Percentiles rank a stretch among this genome's conserved stretches.
Evolutionary conservation across 2,797 vertebrate species (phyloP).

Genomic region (Galagoides demidoff): DNA sequence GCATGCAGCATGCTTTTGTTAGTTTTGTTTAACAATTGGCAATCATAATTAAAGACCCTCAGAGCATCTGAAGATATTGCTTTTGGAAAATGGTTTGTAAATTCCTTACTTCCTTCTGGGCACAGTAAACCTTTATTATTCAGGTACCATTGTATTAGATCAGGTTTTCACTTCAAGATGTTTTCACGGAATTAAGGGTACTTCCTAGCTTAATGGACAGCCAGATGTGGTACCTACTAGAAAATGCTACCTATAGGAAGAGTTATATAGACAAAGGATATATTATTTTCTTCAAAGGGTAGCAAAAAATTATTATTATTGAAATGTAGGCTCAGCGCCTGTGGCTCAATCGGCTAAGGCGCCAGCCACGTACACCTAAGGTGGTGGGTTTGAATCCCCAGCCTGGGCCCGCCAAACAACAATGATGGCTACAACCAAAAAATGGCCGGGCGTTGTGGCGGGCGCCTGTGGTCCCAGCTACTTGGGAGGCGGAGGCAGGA

Average conservation of each 20-base stretch:
- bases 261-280: background rate
- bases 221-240: background rate
- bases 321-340: background rate
- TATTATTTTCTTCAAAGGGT: background rate
- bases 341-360: too few relatives aligned
- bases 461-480: too few relatives aligned
- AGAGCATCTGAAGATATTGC: slow-evolving; percentile 45
- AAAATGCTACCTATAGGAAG: background rate
- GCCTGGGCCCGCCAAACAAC: too few relatives aligned
- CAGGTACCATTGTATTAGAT: background rate
- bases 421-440: too few relatives aligned
- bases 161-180: background rate
- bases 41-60: slow-evolving; percentile 64
- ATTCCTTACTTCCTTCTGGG: slow-evolving; percentile 41
- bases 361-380: too few relatives aligned
- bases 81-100: slow-evolving; percentile 52
- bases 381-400: too few relatives aligned
- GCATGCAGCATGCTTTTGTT: slow-evolving; percentile 5
- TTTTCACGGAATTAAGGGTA: background rate
- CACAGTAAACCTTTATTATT: slow-evolving; percentile 38
- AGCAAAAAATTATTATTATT: background rate
- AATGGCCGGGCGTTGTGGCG: too few relatives aligned
- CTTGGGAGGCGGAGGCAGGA: too few relatives aligned
- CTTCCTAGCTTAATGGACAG: slow-evolving; percentile 17
- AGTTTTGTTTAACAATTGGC: slow-evolving; percentile 50